phyloP scores from a whole-genome alignment of 2,797 vertebrate species.

The Epinephelus coioides region DNA sequence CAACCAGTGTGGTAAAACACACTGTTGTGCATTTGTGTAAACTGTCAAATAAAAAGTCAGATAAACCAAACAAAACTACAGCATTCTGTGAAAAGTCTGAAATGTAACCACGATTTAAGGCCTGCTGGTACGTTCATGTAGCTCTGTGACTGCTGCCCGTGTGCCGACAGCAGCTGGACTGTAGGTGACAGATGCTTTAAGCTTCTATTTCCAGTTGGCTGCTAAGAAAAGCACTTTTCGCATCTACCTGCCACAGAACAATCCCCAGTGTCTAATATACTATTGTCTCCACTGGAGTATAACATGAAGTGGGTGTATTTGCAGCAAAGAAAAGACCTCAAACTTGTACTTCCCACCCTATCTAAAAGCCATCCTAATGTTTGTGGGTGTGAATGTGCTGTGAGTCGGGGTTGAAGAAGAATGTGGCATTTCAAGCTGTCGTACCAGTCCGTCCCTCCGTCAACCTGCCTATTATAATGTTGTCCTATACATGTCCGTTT shows the following conservation, averaged over 20 bases:
- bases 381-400: not conserved
- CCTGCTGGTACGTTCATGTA: constrained; percentile 15
- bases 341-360: not conserved
- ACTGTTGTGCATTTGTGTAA: constrained; percentile 18
- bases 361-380: not conserved
- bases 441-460: constrained; percentile 37
- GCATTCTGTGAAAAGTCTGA: constrained; percentile 1
- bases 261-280: not conserved
- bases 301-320: not conserved
- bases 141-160: constrained; percentile 20
- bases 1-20: constrained; percentile 24
- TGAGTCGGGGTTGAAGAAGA: constrained; percentile 19
- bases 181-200: constrained; percentile 70
- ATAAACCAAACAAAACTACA: constrained; percentile 7
- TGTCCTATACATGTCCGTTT: constrained; percentile 14
- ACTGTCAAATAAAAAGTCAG: not conserved
- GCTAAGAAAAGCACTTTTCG: constrained; percentile 47
- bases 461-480: constrained; percentile 10
- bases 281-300: not conserved
- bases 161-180: constrained; percentile 53
- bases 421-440: constrained; percentile 47
- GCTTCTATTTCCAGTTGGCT: constrained; percentile 61
- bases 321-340: not conserved
- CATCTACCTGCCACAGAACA: constrained; percentile 50
- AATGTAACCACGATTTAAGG: not conserved